A percentile compares a stretch with the other conserved stretches of the same genome.
Conservation (phyloP, 2,113 vertebrate species). For the Lethenteron camtschaticum region DNA sequence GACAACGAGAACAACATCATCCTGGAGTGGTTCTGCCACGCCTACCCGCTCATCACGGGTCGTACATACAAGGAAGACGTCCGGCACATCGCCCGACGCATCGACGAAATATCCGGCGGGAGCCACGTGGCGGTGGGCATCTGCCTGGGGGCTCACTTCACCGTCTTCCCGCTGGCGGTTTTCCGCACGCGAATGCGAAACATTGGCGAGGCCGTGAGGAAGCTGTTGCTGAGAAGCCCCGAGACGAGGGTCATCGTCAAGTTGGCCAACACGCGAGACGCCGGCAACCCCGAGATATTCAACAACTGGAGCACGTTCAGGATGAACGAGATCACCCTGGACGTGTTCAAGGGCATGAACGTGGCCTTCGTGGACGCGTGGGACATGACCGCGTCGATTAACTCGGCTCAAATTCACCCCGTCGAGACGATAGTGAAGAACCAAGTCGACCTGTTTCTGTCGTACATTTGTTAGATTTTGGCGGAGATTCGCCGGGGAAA, state of each 20-base stretch:
- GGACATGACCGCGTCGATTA: slow-evolving; percentile 11
- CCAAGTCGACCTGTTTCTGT: slow-evolving; percentile 10
- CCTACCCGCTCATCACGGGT: too few relatives aligned
- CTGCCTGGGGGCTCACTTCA: slow-evolving; percentile 13
- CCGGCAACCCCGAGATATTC: not conserved
- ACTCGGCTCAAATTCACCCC: not conserved
- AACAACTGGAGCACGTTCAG: slow-evolving; percentile 11
- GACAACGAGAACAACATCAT: too few relatives aligned
- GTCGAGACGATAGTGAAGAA: slow-evolving; percentile 6
- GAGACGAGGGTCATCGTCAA: slow-evolving; percentile 12
- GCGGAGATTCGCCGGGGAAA: too few relatives aligned
- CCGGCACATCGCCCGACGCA: too few relatives aligned
- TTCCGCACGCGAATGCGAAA: slow-evolving; percentile 10
- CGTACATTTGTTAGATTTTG: slow-evolving; percentile 4
- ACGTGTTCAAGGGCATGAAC: slow-evolving; percentile 12
- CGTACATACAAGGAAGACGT: too few relatives aligned
- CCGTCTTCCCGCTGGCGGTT: slow-evolving; percentile 12
- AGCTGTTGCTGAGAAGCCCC: slow-evolving; percentile 11
- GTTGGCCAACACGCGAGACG: slow-evolving; percentile 13
- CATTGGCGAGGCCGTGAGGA: slow-evolving; percentile 9
- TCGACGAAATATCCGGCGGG: too few relatives aligned
- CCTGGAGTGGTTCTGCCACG: too few relatives aligned
- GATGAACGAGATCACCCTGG: slow-evolving; percentile 9
- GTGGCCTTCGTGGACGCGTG: slow-evolving; percentile 12
- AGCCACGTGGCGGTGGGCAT: slow-evolving; percentile 6